A percentile compares a stretch with the other conserved stretches of the same genome.
Evolutionary conservation across 2,113 vertebrate species (phyloP).

Genomic region (human): GRCh38 chr4:97802001-97802500

Average conservation of each 20-base stretch:
- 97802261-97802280: not conserved
- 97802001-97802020: not conserved
- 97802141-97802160: not conserved
- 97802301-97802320: not conserved
- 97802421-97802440: not conserved
- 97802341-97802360: not conserved
- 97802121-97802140: not conserved
- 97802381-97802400: not conserved
- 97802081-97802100: not conserved
- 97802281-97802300: not conserved
- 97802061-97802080: not conserved
- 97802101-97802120: not conserved
- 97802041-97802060: not conserved
- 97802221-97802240: not conserved
- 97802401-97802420: not conserved
- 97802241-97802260: not conserved
- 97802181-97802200: not conserved
- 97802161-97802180: not conserved
- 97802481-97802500: too few relatives aligned
- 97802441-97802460: not conserved
- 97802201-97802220: not conserved
- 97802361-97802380: not conserved
- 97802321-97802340: not conserved
- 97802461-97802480: not conserved
- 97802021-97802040: not conserved